These are phyloP conservation scores for Pseudoatta argentina DNA, from an alignment of 1,140 invertebrate genomes.

Conservation along the genomic window DNA sequence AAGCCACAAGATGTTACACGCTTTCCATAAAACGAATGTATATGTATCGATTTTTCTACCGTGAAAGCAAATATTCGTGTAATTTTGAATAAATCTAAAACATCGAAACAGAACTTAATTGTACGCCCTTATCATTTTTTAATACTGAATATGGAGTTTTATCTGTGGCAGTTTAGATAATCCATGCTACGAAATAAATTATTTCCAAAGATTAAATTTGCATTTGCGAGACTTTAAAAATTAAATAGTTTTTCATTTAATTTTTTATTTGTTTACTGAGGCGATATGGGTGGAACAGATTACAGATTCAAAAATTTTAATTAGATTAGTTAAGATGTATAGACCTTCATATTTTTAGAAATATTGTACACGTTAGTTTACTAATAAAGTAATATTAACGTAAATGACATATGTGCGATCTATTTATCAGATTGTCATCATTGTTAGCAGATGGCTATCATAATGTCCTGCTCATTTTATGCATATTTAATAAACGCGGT, in stretches of 20 bases:
- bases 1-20: background rate
- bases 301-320: background rate
- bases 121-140: constrained; percentile 3
- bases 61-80: constrained; percentile 27
- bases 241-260: background rate
- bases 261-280: background rate
- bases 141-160: constrained; percentile 15
- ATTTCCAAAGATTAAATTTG: constrained; percentile 5
- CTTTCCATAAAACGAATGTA: background rate
- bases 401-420: background rate
- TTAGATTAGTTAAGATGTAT: background rate
- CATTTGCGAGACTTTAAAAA: background rate
- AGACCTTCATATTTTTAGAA: background rate
- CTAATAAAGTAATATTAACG: background rate
- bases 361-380: background rate
- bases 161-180: background rate
- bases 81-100: constrained; percentile 21
- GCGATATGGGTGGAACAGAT: background rate
- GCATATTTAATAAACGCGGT: background rate
- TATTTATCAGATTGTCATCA: constrained; percentile 1
- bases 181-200: background rate
- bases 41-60: background rate
- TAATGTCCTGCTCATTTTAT: background rate
- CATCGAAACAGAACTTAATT: constrained; percentile 22
- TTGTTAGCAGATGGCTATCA: constrained; percentile 14